These are phyloP conservation scores for Typhlichthys subterraneus DNA, from an alignment of 2,797 vertebrate genomes.

Conservation along the genomic window DNA sequence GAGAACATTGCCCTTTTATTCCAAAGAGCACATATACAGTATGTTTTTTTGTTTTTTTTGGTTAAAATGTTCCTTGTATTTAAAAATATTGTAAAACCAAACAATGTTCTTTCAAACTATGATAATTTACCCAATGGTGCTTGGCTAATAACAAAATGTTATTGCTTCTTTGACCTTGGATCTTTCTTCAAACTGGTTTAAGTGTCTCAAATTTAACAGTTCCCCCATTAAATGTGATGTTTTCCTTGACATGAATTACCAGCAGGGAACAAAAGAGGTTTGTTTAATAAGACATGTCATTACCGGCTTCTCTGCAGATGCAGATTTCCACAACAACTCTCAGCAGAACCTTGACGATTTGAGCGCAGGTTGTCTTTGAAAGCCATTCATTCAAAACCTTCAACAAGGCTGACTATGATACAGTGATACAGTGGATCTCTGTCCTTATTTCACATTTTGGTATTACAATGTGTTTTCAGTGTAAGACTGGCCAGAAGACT, in stretches of 20 bases:
- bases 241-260: slow-evolving; percentile 56
- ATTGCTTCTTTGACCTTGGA: slow-evolving; percentile 77
- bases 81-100: too few species aligned
- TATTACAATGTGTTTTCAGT: slow-evolving; percentile 81
- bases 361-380: slow-evolving; percentile 31
- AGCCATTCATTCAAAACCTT: slow-evolving; percentile 30
- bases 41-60: too few species aligned
- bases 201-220: slow-evolving; percentile 73
- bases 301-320: slow-evolving; percentile 48
- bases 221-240: slow-evolving; percentile 64
- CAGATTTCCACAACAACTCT: slow-evolving; percentile 24
- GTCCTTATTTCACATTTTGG: slow-evolving; percentile 82
- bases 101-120: too few species aligned
- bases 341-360: slow-evolving; percentile 22
- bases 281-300: slow-evolving; percentile 74
- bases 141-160: background rate
- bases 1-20: too few species aligned
- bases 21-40: too few species aligned
- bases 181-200: slow-evolving; percentile 55
- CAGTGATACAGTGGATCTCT: slow-evolving; percentile 66
- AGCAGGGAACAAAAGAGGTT: slow-evolving; percentile 49
- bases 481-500: slow-evolving; percentile 81
- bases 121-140: too few species aligned
- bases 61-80: too few species aligned
- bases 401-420: slow-evolving; percentile 47